Percentiles rank a stretch among this genome's conserved stretches.
Evolutionary conservation across 1,140 invertebrate species (phyloP).

Genomic region (Eriosoma lanigerum): DNA sequence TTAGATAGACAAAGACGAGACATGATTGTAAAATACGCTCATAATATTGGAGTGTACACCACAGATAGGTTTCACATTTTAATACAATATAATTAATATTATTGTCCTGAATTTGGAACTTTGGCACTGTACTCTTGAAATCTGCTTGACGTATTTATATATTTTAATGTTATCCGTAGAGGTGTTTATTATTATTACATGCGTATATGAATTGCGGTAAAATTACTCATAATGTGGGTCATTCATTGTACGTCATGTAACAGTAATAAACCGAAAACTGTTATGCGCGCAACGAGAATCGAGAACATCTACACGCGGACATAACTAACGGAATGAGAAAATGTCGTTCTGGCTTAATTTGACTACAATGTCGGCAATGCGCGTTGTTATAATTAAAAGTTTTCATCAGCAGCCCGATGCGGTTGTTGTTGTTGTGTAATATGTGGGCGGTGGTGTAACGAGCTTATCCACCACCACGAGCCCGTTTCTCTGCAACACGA

Average conservation of each 20-base stretch:
- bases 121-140: neutral
- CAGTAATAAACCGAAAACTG: conserved; percentile 43
- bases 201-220: conserved; percentile 16
- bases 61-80: too few species aligned
- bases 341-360: neutral
- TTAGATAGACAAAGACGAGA: too few species aligned
- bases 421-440: neutral
- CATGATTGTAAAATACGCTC: too few species aligned
- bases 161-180: neutral
- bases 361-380: neutral
- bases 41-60: too few species aligned
- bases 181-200: conserved; percentile 11
- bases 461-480: neutral
- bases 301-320: neutral
- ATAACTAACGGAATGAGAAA: conserved; percentile 20
- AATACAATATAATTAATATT: too few species aligned
- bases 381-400: neutral
- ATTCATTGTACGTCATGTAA: conserved; percentile 36
- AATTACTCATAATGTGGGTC: conserved; percentile 30
- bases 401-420: neutral
- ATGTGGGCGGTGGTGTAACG: neutral
- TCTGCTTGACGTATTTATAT: neutral
- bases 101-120: conserved; percentile 5
- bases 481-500: neutral
- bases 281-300: conserved; percentile 22